These are phyloP conservation scores for Caenorhabditis panamensis DNA, from an alignment of 2,888 invertebrate genomes.

Conservation along the genomic window DNA sequence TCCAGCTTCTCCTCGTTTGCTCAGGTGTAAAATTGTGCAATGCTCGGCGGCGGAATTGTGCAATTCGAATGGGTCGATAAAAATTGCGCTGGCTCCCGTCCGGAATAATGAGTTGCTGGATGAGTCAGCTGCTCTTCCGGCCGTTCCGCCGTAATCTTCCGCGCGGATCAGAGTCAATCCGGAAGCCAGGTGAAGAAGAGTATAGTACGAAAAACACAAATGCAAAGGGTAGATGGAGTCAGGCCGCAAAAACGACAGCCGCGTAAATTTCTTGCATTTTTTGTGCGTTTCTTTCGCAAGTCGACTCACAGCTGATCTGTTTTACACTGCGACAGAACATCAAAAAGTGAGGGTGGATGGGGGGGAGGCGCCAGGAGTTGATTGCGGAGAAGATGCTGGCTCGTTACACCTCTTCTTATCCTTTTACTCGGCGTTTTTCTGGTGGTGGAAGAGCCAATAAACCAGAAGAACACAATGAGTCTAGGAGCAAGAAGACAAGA, in stretches of 20 bases:
- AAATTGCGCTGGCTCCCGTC: neutral
- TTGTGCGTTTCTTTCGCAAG: constrained; percentile 37
- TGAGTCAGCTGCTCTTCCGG: constrained; percentile 49
- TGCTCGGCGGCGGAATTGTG: constrained; percentile 23
- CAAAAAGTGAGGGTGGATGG: constrained; percentile 60
- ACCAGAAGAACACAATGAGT: neutral
- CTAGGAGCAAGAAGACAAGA: neutral
- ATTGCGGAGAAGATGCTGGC: constrained; percentile 18
- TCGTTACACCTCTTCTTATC: constrained; percentile 36
- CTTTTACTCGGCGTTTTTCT: constrained; percentile 17
- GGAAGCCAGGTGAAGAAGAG: constrained; percentile 13
- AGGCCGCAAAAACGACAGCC: constrained; percentile 38
- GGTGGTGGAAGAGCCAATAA: neutral
- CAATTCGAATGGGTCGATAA: constrained; percentile 36
- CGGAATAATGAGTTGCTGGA: constrained; percentile 36
- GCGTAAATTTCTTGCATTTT: constrained; percentile 61
- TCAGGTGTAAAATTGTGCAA: constrained; percentile 58
- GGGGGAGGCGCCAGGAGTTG: constrained; percentile 6
- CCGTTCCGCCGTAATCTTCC: constrained; percentile 13
- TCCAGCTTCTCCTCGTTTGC: constrained; percentile 18
- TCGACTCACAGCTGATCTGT: constrained; percentile 54
- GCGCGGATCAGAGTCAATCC: constrained; percentile 4
- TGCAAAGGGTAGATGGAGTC: neutral
- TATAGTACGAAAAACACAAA: constrained; percentile 45
- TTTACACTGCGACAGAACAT: constrained; percentile 59